phyloP scores from a whole-genome alignment of 2,888 invertebrate species.

The Coelogynopora nodosa region DNA sequence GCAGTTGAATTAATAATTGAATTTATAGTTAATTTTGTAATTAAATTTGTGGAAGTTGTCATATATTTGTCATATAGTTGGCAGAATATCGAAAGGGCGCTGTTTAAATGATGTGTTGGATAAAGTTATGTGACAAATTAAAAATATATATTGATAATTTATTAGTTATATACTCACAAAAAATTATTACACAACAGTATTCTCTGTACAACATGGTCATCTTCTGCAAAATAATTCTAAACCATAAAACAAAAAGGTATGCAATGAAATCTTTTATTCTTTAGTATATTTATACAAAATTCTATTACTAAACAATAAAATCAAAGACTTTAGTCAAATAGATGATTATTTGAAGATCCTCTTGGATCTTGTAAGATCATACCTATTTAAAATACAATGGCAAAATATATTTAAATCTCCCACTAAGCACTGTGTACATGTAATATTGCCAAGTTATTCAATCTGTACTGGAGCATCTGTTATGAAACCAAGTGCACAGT shows the following conservation, averaged over 20 bases:
- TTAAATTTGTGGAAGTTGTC: too few relatives aligned
- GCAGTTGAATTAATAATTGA: too few relatives aligned
- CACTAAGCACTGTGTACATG: not conserved
- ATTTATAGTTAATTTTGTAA: too few relatives aligned
- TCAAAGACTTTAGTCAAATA: not conserved
- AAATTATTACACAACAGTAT: not conserved
- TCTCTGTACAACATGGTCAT: not conserved
- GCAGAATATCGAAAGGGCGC: not conserved
- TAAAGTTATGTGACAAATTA: not conserved
- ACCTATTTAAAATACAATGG: not conserved
- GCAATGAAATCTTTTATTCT: not conserved
- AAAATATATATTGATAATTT: not conserved
- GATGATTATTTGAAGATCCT: not conserved
- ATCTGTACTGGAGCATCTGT: not conserved
- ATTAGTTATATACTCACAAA: not conserved
- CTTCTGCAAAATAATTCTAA: not conserved
- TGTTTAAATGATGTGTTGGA: not conserved
- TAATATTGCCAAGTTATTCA: not conserved
- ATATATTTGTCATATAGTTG: too few relatives aligned
- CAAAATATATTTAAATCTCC: not conserved
- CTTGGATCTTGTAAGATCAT: not conserved
- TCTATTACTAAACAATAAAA: not conserved
- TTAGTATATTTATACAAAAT: not conserved
- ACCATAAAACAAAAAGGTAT: not conserved
- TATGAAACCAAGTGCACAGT: not conserved